Base-by-base conservation (phyloP, 2,113 vertebrate species). In the Elachura formosa region DNA sequence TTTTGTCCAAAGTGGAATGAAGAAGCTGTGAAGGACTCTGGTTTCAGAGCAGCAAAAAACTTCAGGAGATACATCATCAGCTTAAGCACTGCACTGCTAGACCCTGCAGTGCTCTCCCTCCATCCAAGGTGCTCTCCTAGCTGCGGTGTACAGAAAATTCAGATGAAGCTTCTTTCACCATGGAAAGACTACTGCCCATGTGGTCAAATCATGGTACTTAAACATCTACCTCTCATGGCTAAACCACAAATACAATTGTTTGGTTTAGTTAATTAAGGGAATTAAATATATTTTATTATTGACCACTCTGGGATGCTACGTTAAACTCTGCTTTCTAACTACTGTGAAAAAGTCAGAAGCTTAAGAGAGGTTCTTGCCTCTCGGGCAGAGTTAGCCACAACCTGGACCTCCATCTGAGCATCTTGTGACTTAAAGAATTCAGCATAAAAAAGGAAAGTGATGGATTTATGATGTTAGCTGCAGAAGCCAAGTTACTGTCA, bases 161-260 rank as follows among this genome's bases (percentile, higher is more conserved):
- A 80, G 34, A 59, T 43, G 51, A 55, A 77, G 19, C 9, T 59
- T 79, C 68, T 43, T 66, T 80, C 55, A 14, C 71, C 33, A 45
- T 63, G 31, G 38, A 87, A 59, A 87, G 55, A 36, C 20, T 59
- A 25, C 13, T 93, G 14, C 49, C 0, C 15, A 7, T 11, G 45
- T 2, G 3, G 45, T n/a, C 36, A 87, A 33, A 79, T 33, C 51
- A 41, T 12, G 23, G 51, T 79, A 62, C 36, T 75, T 83, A 83
- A 89, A 88, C 52, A 82, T 90, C 92, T 95, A 78, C 93, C 87
- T 84, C 94, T 92, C 41, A 93, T 90, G 83, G 90, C 40, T 88
- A 84, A 43, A 78, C 36, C 48, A 75, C 52, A 93, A 63, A 87
- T 24, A 66, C 4, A 72, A 20, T 12, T 61, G 12, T 26, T 75